A percentile compares a stretch with the other conserved stretches of the same genome.
Evolutionary conservation across 1,140 invertebrate genomes (phyloP).

Genomic region (Danaus plexippus): DNA sequence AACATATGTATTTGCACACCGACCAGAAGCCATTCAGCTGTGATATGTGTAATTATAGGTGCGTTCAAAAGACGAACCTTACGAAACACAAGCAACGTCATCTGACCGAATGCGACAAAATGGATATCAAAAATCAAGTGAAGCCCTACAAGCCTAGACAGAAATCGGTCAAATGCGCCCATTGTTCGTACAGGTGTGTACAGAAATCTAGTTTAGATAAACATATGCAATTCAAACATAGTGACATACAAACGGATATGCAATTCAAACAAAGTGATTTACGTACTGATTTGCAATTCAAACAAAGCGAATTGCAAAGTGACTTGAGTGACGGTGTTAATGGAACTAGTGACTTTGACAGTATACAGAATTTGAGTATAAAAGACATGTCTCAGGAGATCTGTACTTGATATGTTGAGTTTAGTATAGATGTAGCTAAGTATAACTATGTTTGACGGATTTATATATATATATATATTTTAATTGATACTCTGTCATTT

Average conservation of each 20-base stretch:
- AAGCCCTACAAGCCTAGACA: conserved; percentile 59
- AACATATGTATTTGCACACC: conserved; percentile 78
- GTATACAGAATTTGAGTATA: too few species aligned
- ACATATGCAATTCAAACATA: conserved; percentile 61
- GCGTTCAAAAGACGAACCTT: conserved; percentile 68
- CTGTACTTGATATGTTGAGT: too few species aligned
- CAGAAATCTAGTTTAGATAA: conserved; percentile 64
- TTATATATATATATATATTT: too few species aligned
- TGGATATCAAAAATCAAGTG: conserved; percentile 42
- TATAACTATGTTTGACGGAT: too few species aligned
- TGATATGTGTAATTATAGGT: conserved; percentile 73
- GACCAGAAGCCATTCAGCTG: conserved; percentile 77
- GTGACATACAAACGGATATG: conserved; percentile 13
- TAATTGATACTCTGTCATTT: conserved; percentile 1
- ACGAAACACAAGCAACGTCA: conserved; percentile 68
- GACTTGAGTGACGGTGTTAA: too few species aligned
- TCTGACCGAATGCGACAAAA: conserved; percentile 56
- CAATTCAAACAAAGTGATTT: too few species aligned
- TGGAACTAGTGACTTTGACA: too few species aligned
- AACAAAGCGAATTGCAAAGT: too few species aligned
- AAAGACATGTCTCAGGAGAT: too few species aligned
- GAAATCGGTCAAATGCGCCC: conserved; percentile 58
- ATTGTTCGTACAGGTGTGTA: conserved; percentile 59
- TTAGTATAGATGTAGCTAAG: too few species aligned
- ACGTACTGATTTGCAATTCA: too few species aligned